Evolutionary conservation across 2,888 invertebrate species (phyloP), one percentile per base, ranked within the genome.

Genomic region (Trimorus sp.): DNA sequence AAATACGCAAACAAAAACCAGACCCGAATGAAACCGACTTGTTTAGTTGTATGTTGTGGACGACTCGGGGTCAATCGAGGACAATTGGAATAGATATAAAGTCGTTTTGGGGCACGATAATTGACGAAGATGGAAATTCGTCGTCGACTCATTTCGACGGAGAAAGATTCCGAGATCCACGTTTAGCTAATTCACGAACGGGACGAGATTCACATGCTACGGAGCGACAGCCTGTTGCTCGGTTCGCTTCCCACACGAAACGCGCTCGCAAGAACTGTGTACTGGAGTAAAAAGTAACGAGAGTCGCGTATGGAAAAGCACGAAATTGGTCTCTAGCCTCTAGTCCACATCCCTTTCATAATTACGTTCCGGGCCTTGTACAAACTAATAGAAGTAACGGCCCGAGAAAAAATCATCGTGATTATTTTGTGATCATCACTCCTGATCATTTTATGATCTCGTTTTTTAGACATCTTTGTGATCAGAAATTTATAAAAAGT

Each of bases 171-270:
- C 14, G 14, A 37, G 59, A 49, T 65, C 75, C 74, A 78, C 75
- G 54, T 78, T 85, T 63, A 49, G 53, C 80, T 82, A 76, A 70
- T 84, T 85, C 83, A 79, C 79, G 79, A 83, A 82, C 79, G 82
- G 77, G 85, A 84, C 84, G 53, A 75, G 70, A 69, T 80, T 80
- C 87, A 85, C 85, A 85, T 85, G 86, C 74, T 83, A 77, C 75
- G 53, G 79, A 81, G 69, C 84, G 82, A 82, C 88, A 88, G 87
- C 87, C 89, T 89, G 88, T 88, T 88, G 88, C 88, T 87, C 83
- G 83, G 84, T 86, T 87, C 83, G 84, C 85, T 89, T 88, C 88
- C 87, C 89, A 88, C 88, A 87, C 85, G 82, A 85, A 79, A 80
- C 77, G 82, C 68, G 74, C 82, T 83, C 85, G 85, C 84, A 81